A percentile compares a stretch with the other conserved stretches of the same genome.
phyloP scores from a whole-genome alignment of 2,797 vertebrate species.

The Falco berigora region DNA sequence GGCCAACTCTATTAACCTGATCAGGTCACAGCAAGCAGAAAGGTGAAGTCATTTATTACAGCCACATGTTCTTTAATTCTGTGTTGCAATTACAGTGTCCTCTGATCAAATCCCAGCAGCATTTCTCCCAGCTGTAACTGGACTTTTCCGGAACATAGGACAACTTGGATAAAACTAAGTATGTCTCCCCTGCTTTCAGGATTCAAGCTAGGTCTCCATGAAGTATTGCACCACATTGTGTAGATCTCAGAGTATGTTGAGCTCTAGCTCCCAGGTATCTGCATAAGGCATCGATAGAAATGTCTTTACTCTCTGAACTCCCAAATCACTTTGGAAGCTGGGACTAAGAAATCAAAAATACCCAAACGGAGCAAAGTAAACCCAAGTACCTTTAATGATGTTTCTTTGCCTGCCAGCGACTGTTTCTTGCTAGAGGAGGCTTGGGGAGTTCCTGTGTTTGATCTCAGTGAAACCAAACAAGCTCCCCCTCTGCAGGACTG shows the following conservation, averaged over 20 bases:
- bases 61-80: neutral
- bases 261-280: neutral
- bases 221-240: neutral
- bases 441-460: neutral
- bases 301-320: neutral
- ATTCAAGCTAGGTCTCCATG: neutral
- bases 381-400: neutral
- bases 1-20: neutral
- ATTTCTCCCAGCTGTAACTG: neutral
- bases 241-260: rapidly evolving
- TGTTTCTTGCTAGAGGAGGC: neutral
- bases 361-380: neutral
- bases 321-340: neutral
- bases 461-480: neutral
- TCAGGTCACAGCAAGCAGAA: neutral
- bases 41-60: neutral
- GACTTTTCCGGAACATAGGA: neutral
- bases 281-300: neutral
- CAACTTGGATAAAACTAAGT: neutral
- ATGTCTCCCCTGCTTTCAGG: neutral
- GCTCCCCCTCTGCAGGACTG: rapidly evolving
- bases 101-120: neutral
- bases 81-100: neutral
- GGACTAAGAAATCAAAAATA: neutral
- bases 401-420: neutral